Base-by-base conservation (phyloP, 2,797 vertebrate genomes). In the Schizothorax lantsangensis region DNA sequence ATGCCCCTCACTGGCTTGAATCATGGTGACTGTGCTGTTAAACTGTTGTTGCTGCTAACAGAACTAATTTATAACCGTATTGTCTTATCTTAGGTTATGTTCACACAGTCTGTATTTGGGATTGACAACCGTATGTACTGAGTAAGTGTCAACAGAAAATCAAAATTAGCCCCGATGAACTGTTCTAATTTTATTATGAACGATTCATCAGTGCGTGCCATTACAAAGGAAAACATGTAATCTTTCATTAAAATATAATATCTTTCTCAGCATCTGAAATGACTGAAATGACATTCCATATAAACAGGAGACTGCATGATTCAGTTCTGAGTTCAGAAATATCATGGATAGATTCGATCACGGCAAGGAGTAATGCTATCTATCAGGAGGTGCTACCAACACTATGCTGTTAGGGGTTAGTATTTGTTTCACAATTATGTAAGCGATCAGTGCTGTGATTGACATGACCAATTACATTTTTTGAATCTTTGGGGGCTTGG, bases 21-120 rank as follows among this genome's bases (percentile, higher is more conserved):
- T 89, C 86, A 83, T 88, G 86, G 87, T 91, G 91, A 92, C 90
- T 87, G 43, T 62, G 89, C 85, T 87, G 82, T 89, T 91, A 64
- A 74, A 79, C 69, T 43, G 36, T 59, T 81, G 80, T 84, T 88
- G 87, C 87, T 86, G 88, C 85, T 84, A 47, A 86, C 83, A 83
- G 59, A 73, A 73, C 80, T 83, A 87, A 88, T 82, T 80, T 86
- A 72, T 66, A 33, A 66, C 78, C 3, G 38, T 84, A 52, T 62
- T 17, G 14, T 33, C 12, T 19, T 17, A 80, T 79, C 62, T 86
- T 43, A 8, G 26, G 38, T 54, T 40, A 21, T 26, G 45, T 78
- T 89, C 72, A 45, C 84, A 8, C 21, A 64, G 72, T 69, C 36
- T n/a, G 49, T 23, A 43, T 74, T 62, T 83, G 52, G 9, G 40